These are phyloP conservation scores for Eupsittula cactorum DNA, from an alignment of 2,113 vertebrate species.

Conservation along the genomic window DNA sequence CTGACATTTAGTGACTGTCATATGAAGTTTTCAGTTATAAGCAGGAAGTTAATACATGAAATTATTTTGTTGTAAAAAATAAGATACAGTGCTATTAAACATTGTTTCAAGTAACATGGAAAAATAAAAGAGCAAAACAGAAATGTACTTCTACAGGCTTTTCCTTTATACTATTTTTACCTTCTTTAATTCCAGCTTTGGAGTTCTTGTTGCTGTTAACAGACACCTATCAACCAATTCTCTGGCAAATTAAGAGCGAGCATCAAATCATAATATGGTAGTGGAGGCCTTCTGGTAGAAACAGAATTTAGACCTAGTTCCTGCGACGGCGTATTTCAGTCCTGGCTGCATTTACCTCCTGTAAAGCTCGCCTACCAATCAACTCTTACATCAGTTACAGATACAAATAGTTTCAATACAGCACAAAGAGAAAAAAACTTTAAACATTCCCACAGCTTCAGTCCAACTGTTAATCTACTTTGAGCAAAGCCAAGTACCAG, in stretches of 20 bases:
- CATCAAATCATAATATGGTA: background rate
- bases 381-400: background rate
- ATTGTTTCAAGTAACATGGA: conserved; percentile 43
- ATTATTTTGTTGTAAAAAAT: conserved; percentile 61
- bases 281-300: background rate
- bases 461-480: background rate
- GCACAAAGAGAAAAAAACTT: background rate
- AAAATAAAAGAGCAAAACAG: conserved; percentile 53
- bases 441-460: background rate
- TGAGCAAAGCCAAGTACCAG: background rate
- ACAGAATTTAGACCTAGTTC: background rate
- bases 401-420: background rate
- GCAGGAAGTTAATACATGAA: conserved; percentile 11
- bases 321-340: background rate
- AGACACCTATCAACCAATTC: background rate
- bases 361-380: background rate
- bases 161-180: conserved; percentile 19
- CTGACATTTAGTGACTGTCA: conserved; percentile 19
- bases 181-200: background rate
- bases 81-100: conserved; percentile 45
- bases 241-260: background rate
- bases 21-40: conserved; percentile 25
- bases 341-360: background rate
- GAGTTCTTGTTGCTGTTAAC: background rate
- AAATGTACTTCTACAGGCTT: conserved; percentile 28